Base-by-base conservation (phyloP, 2,888 invertebrate genomes). In the Ametastegia equiseti region DNA sequence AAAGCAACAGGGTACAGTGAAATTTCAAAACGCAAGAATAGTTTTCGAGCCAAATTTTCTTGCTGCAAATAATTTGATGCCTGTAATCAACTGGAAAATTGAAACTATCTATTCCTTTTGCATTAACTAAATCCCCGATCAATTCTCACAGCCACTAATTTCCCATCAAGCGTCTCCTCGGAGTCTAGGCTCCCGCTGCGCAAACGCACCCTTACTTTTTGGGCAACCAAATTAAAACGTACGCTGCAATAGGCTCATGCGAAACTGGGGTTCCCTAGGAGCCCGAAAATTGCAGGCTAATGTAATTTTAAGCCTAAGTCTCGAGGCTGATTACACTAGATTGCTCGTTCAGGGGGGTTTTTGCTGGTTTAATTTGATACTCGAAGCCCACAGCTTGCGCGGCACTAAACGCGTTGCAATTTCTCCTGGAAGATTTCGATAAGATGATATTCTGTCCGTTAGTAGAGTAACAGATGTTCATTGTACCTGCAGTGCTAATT, bases 211-310 rank as follows among this genome's bases (percentile, higher is more conserved):
- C 88, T 87, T 83, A 86, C 87, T 87, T 88, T 88, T 88, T 88
- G 82, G 85, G 79, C 88, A 88, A 88, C 88, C 83, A 86, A 88
- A 88, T 89, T 88, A 88, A 87, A 86, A 86, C 83, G 85, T 85
- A 88, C 84, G 86, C 84, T 73, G 84, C 87, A 85, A 82, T 85
- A 84, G 80, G 81, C 69, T 63, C 79, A 78, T 50, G 60, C 69
- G 83, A 81, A 80, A 78, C 82, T 73, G 81, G 82, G 78, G 83
- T 82, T 47, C 73, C 85, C 87, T 84, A 85, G 85, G 85, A 86
- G 85, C 85, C 87, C 84, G 88, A 88, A 88, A 88, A 89, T 89
- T 88, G 87, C 87, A 85, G 81, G 80, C 84, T 88, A 88, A 89
- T 86, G 86, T 84, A 87, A 89, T 89, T 88, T 85, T 83, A 82